phyloP scores from a whole-genome alignment of 2,888 invertebrate species.

The Candidula unifasciata region DNA sequence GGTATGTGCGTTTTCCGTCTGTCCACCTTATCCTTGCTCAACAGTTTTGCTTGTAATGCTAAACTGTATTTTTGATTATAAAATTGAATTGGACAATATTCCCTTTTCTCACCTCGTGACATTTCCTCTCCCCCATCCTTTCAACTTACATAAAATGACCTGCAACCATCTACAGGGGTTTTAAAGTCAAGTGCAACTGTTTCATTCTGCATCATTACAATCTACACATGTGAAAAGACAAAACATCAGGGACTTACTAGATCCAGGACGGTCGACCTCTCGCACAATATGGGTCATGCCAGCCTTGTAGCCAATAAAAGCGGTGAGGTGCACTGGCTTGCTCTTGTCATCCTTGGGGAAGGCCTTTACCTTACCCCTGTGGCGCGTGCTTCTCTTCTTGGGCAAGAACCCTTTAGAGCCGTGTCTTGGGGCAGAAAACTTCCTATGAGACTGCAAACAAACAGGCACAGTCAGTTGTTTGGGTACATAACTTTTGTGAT shows the following conservation, averaged over 20 bases:
- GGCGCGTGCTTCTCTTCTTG: slow-evolving; percentile 96
- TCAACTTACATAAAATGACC: no score
- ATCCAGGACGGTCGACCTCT: slow-evolving; percentile 98
- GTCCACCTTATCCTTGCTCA: no score
- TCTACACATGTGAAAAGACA: no score
- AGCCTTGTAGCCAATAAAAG: slow-evolving; percentile 98
- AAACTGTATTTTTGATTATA: no score
- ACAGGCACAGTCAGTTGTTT: neutral
- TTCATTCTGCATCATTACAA: no score
- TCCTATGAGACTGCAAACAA: slow-evolving; percentile 94
- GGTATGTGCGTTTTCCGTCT: no score
- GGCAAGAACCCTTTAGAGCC: slow-evolving; percentile 99
- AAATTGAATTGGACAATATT: no score
- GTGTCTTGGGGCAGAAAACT: slow-evolving; percentile 99
- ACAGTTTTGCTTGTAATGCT: no score
- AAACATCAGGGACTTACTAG: slow-evolving; percentile 95
- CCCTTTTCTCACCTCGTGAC: no score
- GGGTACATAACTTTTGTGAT: neutral
- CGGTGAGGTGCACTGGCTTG: slow-evolving; percentile 98
- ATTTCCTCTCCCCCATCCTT: no score
- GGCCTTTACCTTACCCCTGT: slow-evolving; percentile 99
- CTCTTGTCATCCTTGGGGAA: slow-evolving; percentile 98
- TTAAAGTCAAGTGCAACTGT: no score
- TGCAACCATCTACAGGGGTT: no score
- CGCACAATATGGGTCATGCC: slow-evolving; percentile 99